Percentiles rank a stretch among this genome's conserved stretches.
Conservation (phyloP, 2,888 invertebrate genomes). For the Phlogophora meticulosa region DNA sequence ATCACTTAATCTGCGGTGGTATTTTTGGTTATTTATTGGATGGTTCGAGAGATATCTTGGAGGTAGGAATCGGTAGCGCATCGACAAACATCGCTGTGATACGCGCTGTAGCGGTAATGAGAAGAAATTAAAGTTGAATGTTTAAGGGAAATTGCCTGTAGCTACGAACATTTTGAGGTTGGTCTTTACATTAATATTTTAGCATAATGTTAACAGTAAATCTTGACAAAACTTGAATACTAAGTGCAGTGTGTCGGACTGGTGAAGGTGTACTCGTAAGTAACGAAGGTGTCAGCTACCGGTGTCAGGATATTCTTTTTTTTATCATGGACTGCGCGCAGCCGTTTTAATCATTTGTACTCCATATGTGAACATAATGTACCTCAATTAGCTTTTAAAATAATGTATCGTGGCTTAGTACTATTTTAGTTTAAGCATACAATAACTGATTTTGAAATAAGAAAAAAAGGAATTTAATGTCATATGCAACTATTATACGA, state of each 20-base stretch:
- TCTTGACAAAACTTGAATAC: slow-evolving; percentile 48
- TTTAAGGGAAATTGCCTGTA: slow-evolving; percentile 73
- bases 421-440: no score
- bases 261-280: slow-evolving; percentile 4
- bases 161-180: slow-evolving; percentile 67
- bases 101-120: slow-evolving; percentile 73
- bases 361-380: slow-evolving; percentile 50
- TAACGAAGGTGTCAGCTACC: slow-evolving; percentile 39
- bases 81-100: slow-evolving; percentile 73
- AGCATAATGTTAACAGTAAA: slow-evolving; percentile 62
- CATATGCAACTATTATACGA: no score
- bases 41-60: slow-evolving; percentile 65
- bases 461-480: no score
- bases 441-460: not conserved
- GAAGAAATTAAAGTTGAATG: slow-evolving; percentile 71
- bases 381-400: slow-evolving; percentile 4
- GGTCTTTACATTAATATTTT: slow-evolving; percentile 64
- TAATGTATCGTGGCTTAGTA: not conserved
- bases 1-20: slow-evolving; percentile 82
- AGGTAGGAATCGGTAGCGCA: slow-evolving; percentile 69
- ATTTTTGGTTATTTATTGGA: slow-evolving; percentile 77
- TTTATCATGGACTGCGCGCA: slow-evolving; percentile 63
- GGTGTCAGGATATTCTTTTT: slow-evolving; percentile 68
- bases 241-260: slow-evolving; percentile 33
- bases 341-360: slow-evolving; percentile 72